Base-by-base conservation (phyloP, 2,113 vertebrate species). In the Entomyzon cyanotis region DNA sequence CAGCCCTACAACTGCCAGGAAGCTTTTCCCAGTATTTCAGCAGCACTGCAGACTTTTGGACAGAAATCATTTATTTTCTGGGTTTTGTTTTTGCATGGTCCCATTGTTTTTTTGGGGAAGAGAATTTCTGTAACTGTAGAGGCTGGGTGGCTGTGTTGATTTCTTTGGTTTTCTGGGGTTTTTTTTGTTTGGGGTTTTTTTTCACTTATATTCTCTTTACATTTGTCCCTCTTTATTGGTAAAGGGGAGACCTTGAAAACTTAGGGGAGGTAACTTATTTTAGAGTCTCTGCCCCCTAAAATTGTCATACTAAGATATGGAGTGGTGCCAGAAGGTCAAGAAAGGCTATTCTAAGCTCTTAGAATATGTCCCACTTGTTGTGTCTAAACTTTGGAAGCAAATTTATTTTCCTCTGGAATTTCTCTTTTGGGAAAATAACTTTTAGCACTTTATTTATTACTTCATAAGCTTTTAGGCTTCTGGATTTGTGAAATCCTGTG, bases 51-150 rank as follows among this genome's bases (percentile, higher is more conserved):
- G 19, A 30, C 23, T 59, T 69, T 19, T 59, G 30, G 23, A 18
- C 28, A 18, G 39, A 5, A 39, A 39, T 1, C 39, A 3, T 2
- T 24, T 44, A 9, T 11, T 21, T 7, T 4, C 12, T 3, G 8
- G 11, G 9, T 33, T 81, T 37, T 37, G 37, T 37, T 37, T 37
- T 37, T 37, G 37, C 37, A 9, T 37, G 37, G 37, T 37, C 28
- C n/a, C 12, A 3, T 21, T 68, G n/a, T 41, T 49, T n/a, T 49
- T 7, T 69, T 30, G 11, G 44, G 11, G 35, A 59, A n/a, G 44
- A 33, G 22, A 18, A 15, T 18, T 59, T 41, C 23, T 41, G 30
- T 33, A 49, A 18, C 35, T n/a, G 30, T 35, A 59, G n/a, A 47
- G 53, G 11, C 14, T 49, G 17, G 11, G 44, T 59, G 44, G 18